Evolutionary conservation across 2,797 vertebrate species (phyloP), one percentile per base, ranked within the genome.

Genomic region (Ciconia nigra): DNA sequence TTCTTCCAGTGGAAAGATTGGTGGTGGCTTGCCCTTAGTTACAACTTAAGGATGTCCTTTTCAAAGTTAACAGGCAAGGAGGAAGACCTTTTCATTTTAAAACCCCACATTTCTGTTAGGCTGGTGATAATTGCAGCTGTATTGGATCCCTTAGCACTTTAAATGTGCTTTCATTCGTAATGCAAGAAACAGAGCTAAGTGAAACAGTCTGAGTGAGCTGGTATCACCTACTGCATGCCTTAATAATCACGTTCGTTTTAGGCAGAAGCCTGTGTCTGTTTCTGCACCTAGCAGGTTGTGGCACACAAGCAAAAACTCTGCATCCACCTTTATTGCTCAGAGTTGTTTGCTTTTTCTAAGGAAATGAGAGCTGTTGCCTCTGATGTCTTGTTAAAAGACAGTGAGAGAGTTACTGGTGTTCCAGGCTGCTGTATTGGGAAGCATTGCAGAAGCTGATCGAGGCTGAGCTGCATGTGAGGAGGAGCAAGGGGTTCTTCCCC

Each of bases 191-290:
- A 13, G 25, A 76, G 33, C 6, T 3, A 15, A 16, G 15, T 11
- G 52, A 39, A 44, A 22, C 19, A 33, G 9, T 8, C 22, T 2
- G 5, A 13, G 77, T 7, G 33, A 65, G 59, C 35, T n/a, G 39
- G 18, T 81, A 9, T 28, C 2, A 3, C 51, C 37, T 15, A 0
- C 51, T 9, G 37, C 9, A 11, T 9, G 39, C 46, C n/a, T 66
- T 16, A 4, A 5, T 29, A 9, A 9, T 2, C 33, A 2, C 1
- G 5, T 24, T 28, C 18, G 2, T 18, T 42, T 35, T 33, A 8
- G 37, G 51, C 33, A 28, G 58, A 21, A 72, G 20, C 61, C 24
- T 19, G 6, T 19, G 7, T 22, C 39, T 28, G 42, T 26, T 26
- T 22, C 31, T 28, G 5, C 10, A 19, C 33, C 33, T 18, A 7